Evolutionary conservation across 2,113 vertebrate genomes (phyloP).

Genomic region (Thalassoma bifasciatum): DNA sequence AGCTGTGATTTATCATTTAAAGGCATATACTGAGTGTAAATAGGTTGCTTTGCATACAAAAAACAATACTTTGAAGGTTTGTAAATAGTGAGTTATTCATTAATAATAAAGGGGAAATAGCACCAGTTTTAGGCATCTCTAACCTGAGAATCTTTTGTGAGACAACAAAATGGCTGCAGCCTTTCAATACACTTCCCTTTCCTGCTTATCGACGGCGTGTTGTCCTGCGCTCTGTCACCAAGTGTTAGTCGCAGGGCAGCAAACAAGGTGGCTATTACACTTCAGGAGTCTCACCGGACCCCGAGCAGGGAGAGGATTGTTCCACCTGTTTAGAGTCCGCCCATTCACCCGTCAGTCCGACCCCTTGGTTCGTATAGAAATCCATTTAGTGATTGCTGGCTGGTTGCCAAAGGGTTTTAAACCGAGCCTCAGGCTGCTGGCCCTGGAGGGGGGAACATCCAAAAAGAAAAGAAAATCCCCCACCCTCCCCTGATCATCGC

Average conservation of each 20-base stretch:
- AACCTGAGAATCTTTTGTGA: constrained; percentile 84
- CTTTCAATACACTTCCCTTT: constrained; percentile 82
- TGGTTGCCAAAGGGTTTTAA: constrained; percentile 49
- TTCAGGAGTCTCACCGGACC: constrained; percentile 49
- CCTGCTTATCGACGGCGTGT: constrained; percentile 65
- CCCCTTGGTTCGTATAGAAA: constrained; percentile 48
- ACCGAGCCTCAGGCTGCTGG: constrained; percentile 53
- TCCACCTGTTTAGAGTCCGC: constrained; percentile 56
- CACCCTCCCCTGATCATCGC: constrained; percentile 49
- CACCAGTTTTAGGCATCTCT: constrained; percentile 86
- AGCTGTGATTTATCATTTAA: constrained; percentile 71
- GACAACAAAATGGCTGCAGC: constrained; percentile 76
- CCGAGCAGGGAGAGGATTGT: constrained; percentile 58
- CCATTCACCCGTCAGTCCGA: constrained; percentile 22
- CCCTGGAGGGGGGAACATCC: constrained; percentile 59
- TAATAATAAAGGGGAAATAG: constrained; percentile 73
- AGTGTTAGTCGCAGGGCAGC: constrained; percentile 39
- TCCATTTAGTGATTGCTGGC: constrained; percentile 59
- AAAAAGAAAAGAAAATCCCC: constrained; percentile 13
- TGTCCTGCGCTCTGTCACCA: constrained; percentile 60
- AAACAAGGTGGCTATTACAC: constrained; percentile 45
- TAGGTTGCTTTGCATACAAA: constrained; percentile 75
- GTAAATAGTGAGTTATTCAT: constrained; percentile 74
- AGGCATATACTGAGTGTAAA: constrained; percentile 79
- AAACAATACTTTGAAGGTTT: constrained; percentile 80